phyloP scores from a whole-genome alignment of 2,113 vertebrate species.

The Addax nasomaculatus region DNA sequence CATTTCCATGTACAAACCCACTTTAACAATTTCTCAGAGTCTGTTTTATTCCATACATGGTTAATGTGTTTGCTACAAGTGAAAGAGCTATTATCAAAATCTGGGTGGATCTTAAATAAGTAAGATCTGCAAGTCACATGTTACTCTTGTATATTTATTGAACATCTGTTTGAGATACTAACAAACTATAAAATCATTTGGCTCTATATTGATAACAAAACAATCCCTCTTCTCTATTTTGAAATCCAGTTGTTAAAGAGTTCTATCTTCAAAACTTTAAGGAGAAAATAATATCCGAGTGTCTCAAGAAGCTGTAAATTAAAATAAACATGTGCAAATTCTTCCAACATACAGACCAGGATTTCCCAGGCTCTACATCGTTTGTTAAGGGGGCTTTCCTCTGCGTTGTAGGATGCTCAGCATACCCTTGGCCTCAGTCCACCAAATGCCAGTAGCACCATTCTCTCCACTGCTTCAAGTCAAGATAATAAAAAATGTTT shows the following conservation, averaged over 20 bases:
- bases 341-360: not conserved
- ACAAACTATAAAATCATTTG: constrained; percentile 14
- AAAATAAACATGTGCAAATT: not conserved
- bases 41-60: not conserved
- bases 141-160: not conserved
- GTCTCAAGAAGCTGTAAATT: not conserved
- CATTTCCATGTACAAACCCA: not conserved
- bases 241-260: not conserved
- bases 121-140: not conserved
- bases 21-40: not conserved
- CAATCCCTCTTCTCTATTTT: not conserved
- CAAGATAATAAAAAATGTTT: not conserved
- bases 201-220: not conserved
- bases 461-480: not conserved
- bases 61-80: not conserved
- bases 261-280: not conserved
- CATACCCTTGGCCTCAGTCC: not conserved
- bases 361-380: not conserved
- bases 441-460: not conserved
- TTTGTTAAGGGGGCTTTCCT: not conserved
- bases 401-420: not conserved
- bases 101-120: not conserved
- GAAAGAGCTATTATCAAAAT: not conserved
- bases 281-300: not conserved
- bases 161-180: not conserved